Conservation (phyloP, 2,113 vertebrate genomes). For the Festucalex cinctus region DNA sequence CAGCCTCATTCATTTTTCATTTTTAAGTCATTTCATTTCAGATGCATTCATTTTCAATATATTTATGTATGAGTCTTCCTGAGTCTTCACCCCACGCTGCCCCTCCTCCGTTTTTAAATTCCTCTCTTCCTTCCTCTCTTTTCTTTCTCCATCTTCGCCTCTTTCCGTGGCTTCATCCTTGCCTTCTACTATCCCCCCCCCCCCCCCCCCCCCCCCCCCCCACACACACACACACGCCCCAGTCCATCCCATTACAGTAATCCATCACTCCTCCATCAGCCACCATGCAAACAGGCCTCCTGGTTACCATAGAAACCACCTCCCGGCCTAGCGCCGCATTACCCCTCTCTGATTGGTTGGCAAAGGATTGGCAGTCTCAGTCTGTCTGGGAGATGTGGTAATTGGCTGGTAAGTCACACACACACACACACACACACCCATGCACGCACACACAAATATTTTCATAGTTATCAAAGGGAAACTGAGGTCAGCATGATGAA, state of each 20-base stretch:
- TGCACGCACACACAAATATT: slow-evolving; percentile 42
- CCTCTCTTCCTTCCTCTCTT: slow-evolving; percentile 1
- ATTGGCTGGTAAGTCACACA: slow-evolving; percentile 79
- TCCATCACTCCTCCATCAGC: slow-evolving; percentile 79
- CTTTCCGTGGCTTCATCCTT: slow-evolving; percentile 4
- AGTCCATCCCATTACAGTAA: slow-evolving; percentile 76
- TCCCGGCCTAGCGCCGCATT: slow-evolving; percentile 75
- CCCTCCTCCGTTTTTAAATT: neutral
- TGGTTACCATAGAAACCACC: slow-evolving; percentile 83
- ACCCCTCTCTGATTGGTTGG: slow-evolving; percentile 73
- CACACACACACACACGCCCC: too few species aligned
- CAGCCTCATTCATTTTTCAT: slow-evolving; percentile 48
- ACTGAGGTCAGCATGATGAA: slow-evolving; percentile 66
- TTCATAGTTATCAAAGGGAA: slow-evolving; percentile 60
- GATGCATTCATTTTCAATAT: slow-evolving; percentile 73
- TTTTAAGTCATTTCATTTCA: slow-evolving; percentile 66
- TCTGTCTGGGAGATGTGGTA: slow-evolving; percentile 79
- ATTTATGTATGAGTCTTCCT: slow-evolving; percentile 70
- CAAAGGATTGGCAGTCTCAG: slow-evolving; percentile 68
- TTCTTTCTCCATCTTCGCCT: slow-evolving; percentile 26
- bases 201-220: slow-evolving; percentile 4
- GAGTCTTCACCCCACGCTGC: neutral
- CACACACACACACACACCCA: slow-evolving; percentile 30
- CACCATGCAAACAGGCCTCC: slow-evolving; percentile 77
- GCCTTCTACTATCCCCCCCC: slow-evolving; percentile 12